phyloP scores from a whole-genome alignment of 1,140 invertebrate genomes.

The Andricus grossulariae region DNA sequence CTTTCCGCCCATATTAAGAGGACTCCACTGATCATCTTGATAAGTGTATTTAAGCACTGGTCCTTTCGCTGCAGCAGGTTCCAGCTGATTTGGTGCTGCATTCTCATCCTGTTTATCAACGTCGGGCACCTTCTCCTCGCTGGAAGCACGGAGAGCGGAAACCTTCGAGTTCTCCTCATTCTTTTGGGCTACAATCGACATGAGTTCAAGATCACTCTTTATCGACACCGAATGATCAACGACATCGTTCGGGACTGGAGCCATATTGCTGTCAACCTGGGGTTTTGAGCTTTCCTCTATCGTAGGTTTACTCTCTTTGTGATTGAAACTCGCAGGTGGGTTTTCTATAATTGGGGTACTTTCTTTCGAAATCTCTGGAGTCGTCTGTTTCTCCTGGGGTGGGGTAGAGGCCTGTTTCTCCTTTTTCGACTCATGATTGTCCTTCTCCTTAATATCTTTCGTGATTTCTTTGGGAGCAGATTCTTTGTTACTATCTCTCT shows the following conservation, averaged over 20 bases:
- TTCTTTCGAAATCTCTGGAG: constrained; percentile 47
- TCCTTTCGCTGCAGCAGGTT: constrained; percentile 35
- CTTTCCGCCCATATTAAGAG: constrained; percentile 86
- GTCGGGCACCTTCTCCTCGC: constrained; percentile 34
- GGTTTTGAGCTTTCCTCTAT: constrained; percentile 56
- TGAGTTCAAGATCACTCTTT: constrained; percentile 59
- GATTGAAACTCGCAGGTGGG: constrained; percentile 42
- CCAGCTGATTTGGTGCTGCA: constrained; percentile 42
- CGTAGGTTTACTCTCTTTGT: constrained; percentile 52
- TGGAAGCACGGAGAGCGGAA: constrained; percentile 50
- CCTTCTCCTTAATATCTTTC: constrained; percentile 66
- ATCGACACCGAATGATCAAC: constrained; percentile 62
- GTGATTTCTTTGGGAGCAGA: constrained; percentile 49
- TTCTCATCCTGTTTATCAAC: constrained; percentile 58
- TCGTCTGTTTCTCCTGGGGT: constrained; percentile 38
- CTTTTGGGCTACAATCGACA: constrained; percentile 72
- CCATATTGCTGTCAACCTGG: constrained; percentile 41
- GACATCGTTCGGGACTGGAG: constrained; percentile 61
- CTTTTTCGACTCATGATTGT: constrained; percentile 63
- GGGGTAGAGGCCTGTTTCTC: constrained; percentile 46
- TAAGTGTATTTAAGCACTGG: constrained; percentile 70
- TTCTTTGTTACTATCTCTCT: constrained; percentile 54
- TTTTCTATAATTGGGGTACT: constrained; percentile 40
- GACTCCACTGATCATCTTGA: constrained; percentile 89
- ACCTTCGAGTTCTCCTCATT: constrained; percentile 76